Evolutionary conservation across 2,888 invertebrate genomes (phyloP), one percentile per base, ranked within the genome.

Genomic region (Himalopsyche japonica): DNA sequence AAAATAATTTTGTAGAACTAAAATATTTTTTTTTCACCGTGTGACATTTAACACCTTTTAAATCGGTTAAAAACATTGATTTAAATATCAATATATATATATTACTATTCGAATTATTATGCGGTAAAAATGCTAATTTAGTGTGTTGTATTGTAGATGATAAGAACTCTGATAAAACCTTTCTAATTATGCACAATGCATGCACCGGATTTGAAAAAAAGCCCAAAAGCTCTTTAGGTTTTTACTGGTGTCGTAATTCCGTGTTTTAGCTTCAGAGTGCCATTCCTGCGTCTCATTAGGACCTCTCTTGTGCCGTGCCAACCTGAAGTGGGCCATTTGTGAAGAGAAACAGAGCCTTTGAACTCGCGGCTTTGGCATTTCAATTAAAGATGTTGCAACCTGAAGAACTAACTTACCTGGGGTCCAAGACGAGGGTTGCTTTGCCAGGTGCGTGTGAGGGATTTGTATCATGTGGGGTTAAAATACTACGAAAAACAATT

Each of bases 291-390:
- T 70, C 32, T 77, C 77, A 77, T 77, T 77, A 77, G 77, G 27
- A 27, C 20, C 70, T 24, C 70, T 77, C 77, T 34, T 43, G 34
- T 34, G 37, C 37, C 77, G 83, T 20, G 76, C 76, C 8, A 70
- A 15, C 27, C 20, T 79, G 34, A 47, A 76, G 80, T 64, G 76
- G 76, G 80, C 64, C 49, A 80, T 76, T 80, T 76, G 76, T 24
- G 80, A 76, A 77, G 83, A 76, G 76, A 80, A 80, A 83, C 83
- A 83, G 80, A 83, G 83, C 83, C 83, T 83, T 83, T 83, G 83
- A 83, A 80, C 83, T 83, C 80, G 48, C 49, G 34, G 80, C 80
- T 83, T 83, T 80, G 83, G 83, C 83, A 80, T 83, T 83, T 83
- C 83, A 83, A 83, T 83, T 83, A 83, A 80, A 47, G 70, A 76